Conservation (phyloP, 2,113 vertebrate genomes). For the Hystrix cristata region DNA sequence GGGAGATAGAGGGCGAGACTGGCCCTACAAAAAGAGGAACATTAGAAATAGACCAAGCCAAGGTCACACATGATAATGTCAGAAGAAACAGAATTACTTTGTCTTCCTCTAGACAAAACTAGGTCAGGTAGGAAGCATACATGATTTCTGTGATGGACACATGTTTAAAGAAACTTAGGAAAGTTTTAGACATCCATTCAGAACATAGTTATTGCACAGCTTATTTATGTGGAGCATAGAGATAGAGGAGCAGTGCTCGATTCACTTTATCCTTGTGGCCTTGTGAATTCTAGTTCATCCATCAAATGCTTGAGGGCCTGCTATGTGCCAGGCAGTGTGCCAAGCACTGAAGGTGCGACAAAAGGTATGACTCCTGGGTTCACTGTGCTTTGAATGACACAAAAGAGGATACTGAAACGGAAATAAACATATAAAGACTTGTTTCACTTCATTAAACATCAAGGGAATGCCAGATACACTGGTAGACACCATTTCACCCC, state of each 20-base stretch:
- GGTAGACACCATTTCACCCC: neutral
- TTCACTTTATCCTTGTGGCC: neutral
- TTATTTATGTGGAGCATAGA: neutral
- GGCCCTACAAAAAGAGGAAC: neutral
- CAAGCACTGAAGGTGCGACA: neutral
- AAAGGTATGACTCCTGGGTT: neutral
- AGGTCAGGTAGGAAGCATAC: neutral
- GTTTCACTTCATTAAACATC: neutral
- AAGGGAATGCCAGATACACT: neutral
- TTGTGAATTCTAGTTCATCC: neutral
- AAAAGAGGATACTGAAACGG: neutral
- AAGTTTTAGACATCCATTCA: neutral
- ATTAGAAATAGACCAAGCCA: conserved; percentile 35
- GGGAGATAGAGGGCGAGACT: neutral
- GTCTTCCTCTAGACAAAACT: conserved; percentile 22
- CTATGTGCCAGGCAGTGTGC: neutral
- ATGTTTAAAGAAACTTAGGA: conserved; percentile 25
- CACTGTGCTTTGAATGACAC: neutral
- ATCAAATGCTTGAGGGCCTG: neutral
- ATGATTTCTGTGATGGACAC: neutral
- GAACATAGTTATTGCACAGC: neutral
- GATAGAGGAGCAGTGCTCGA: neutral
- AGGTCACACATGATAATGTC: neutral
- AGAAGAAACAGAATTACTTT: conserved; percentile 29
- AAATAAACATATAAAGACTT: neutral